Conservation (phyloP, 2,113 vertebrate genomes). For the Phasianus colchicus region DNA sequence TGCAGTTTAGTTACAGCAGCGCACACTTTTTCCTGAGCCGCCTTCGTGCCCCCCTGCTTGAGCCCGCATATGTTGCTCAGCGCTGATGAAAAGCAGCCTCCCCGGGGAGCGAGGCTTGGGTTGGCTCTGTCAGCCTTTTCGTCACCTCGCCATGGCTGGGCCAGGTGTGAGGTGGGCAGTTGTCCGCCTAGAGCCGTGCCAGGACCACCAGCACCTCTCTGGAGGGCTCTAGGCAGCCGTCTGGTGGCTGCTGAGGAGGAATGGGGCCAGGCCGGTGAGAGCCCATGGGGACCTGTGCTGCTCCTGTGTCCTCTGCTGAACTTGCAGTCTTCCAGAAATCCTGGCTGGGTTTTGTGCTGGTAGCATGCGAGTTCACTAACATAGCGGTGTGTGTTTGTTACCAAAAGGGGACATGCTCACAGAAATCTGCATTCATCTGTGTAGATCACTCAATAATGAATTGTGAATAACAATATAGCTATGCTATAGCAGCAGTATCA, state of each 20-base stretch:
- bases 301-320: background rate
- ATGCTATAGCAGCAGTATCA: background rate
- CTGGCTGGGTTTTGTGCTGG: background rate
- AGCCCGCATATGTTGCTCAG: constrained; percentile 48
- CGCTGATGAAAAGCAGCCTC: constrained; percentile 40
- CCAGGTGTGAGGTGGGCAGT: constrained; percentile 52
- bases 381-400: accelerated
- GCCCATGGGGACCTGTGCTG: background rate
- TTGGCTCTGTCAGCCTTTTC: background rate
- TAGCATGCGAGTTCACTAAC: background rate
- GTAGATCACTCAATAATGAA: background rate
- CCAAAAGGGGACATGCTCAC: accelerated
- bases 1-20: constrained; percentile 47
- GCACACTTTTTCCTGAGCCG: constrained; percentile 24
- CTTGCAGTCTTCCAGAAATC: background rate
- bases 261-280: background rate
- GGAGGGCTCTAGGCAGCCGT: background rate
- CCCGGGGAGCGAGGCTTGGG: background rate
- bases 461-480: background rate
- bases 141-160: background rate
- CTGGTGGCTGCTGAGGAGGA: background rate
- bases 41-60: constrained; percentile 24
- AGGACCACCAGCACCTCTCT: constrained; percentile 43
- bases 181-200: constrained; percentile 16
- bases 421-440: background rate